A percentile compares a stretch with the other conserved stretches of the same genome.
phyloP scores from a whole-genome alignment of 2,113 vertebrate genomes.

The Pachyramphus minor region DNA sequence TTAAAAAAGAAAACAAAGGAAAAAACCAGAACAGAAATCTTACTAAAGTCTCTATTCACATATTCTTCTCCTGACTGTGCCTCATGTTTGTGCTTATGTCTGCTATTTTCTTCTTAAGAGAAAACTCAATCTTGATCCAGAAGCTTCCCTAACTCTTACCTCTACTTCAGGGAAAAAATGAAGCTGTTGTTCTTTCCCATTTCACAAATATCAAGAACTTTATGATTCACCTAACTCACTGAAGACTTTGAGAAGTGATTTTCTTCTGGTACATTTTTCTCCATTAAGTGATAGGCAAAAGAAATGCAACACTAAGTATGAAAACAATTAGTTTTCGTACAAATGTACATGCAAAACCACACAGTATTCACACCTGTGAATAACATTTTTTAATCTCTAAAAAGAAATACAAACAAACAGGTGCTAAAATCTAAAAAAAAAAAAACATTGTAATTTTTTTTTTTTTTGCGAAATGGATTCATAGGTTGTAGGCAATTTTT shows the following conservation, averaged over 20 bases:
- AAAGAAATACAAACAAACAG: background rate
- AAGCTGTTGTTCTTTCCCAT: background rate
- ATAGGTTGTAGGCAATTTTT: background rate
- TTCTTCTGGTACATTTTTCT: background rate
- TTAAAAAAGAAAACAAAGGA: background rate
- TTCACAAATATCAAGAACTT: background rate
- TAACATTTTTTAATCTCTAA: background rate
- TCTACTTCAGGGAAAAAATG: background rate
- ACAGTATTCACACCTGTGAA: background rate
- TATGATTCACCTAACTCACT: background rate
- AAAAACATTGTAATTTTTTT: background rate
- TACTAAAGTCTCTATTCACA: fast-evolving
- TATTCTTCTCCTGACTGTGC: background rate
- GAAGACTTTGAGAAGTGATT: background rate
- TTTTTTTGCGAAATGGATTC: background rate
- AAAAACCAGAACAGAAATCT: background rate
- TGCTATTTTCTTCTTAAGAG: background rate
- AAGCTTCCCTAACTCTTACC: background rate
- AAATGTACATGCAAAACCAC: background rate
- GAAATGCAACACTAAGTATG: background rate
- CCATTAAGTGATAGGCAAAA: background rate
- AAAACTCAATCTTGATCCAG: background rate
- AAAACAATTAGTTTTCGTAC: background rate
- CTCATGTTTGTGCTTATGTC: background rate
- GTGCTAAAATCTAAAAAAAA: background rate